phyloP scores from a whole-genome alignment of 2,113 vertebrate species.

The Notiomystis cincta region DNA sequence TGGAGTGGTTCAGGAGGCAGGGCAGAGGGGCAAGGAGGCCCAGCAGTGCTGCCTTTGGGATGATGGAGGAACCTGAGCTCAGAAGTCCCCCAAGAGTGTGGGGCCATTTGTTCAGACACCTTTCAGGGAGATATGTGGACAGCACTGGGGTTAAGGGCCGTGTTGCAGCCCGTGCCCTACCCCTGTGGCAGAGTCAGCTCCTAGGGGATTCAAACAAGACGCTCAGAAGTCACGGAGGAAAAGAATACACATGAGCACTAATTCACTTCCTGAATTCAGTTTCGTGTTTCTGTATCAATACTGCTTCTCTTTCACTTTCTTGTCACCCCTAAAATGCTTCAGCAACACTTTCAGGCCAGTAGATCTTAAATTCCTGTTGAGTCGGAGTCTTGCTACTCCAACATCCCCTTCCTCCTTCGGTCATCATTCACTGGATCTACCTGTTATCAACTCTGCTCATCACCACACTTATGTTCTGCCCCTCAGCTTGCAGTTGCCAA shows the following conservation, averaged over 20 bases:
- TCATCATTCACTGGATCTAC: background rate
- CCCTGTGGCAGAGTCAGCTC: background rate
- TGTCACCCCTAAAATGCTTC: background rate
- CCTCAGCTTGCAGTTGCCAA: background rate
- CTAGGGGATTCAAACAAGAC: background rate
- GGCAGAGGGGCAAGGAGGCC: background rate
- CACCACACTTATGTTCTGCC: background rate
- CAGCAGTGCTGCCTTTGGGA: background rate
- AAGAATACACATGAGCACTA: background rate
- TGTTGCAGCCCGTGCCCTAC: background rate
- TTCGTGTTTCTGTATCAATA: background rate
- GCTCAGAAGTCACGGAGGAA: background rate
- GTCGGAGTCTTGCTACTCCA: background rate
- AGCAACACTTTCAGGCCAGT: background rate
- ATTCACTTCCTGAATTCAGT: background rate
- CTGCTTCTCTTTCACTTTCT: background rate
- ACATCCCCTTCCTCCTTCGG: background rate
- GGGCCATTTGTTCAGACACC: background rate
- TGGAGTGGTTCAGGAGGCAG: background rate
- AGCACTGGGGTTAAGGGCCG: background rate
- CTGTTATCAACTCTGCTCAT: background rate
- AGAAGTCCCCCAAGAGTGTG: background rate
- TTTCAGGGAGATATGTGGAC: background rate
- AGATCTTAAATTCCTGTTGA: background rate
- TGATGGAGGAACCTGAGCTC: background rate